A percentile compares a stretch with the other conserved stretches of the same genome.
Evolutionary conservation across 2,888 invertebrate species (phyloP).

Genomic region (Pecten maximus): DNA sequence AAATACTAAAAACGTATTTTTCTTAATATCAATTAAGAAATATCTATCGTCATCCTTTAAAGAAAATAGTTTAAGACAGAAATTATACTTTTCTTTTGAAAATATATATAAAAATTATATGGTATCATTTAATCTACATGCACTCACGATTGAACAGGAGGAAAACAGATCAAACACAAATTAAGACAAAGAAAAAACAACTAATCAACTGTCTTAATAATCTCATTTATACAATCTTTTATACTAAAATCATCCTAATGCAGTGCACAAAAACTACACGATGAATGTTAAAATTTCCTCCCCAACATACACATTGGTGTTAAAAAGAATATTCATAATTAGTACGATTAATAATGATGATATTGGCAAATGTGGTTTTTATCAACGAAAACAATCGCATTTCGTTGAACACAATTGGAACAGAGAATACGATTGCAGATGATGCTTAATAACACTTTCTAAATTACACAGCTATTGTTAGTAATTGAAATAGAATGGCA

Average conservation of each 20-base stretch:
- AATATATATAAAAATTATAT: not conserved
- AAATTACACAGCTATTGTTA: not conserved
- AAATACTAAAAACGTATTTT: not conserved
- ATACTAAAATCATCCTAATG: not conserved
- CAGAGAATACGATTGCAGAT: not conserved
- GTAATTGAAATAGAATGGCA: not conserved
- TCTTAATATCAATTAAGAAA: not conserved
- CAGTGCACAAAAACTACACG: not conserved
- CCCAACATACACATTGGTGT: not conserved
- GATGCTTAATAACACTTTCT: not conserved
- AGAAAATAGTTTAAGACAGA: not conserved
- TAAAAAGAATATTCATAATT: not conserved
- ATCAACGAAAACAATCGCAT: not conserved
- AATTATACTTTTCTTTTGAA: not conserved
- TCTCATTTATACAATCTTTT: not conserved
- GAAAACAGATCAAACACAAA: not conserved
- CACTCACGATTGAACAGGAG: not conserved
- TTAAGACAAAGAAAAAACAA: not conserved
- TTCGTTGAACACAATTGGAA: constrained; percentile 15
- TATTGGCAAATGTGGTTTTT: not conserved
- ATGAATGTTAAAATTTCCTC: not conserved
- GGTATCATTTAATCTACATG: not conserved
- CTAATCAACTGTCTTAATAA: not conserved
- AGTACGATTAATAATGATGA: not conserved
- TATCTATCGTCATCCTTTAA: not conserved